A percentile compares a stretch with the other conserved stretches of the same genome.
Evolutionary conservation across 2,113 vertebrate genomes (phyloP).

Genomic region (Anoura caudifer): DNA sequence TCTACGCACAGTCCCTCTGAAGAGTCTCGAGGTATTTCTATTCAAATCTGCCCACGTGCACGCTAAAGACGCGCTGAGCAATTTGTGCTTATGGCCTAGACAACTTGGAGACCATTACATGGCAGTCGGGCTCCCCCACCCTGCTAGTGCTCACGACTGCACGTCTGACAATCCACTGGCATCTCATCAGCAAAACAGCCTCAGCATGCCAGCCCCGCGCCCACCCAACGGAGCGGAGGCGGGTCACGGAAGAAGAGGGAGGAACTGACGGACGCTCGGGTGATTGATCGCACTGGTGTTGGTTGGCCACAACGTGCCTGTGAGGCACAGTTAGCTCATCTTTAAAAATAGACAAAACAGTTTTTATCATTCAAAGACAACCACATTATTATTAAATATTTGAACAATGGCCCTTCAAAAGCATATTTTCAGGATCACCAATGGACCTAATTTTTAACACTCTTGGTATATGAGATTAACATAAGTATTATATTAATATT

Average conservation of each 20-base stretch:
- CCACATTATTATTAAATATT: not conserved
- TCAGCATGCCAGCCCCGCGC: conserved; percentile 39
- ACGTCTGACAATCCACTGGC: conserved; percentile 23
- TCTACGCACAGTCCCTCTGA: not conserved
- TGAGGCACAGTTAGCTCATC: not conserved
- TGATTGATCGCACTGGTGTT: not conserved
- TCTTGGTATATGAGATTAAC: not conserved
- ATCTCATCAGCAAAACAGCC: conserved; percentile 55
- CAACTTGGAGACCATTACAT: conserved; percentile 50
- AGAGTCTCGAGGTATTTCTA: not conserved
- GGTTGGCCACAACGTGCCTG: conserved; percentile 21
- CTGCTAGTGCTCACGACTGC: conserved; percentile 34
- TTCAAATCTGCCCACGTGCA: conserved; percentile 3
- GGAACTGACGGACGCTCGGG: not conserved
- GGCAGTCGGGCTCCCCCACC: conserved; percentile 26
- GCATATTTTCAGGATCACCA: not conserved
- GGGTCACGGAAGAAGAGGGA: not conserved
- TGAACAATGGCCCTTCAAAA: not conserved
- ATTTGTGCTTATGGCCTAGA: conserved; percentile 45
- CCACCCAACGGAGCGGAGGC: not conserved
- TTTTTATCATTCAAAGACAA: conserved; percentile 12
- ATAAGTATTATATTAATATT: not conserved
- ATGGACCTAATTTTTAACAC: not conserved
- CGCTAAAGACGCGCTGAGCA: not conserved
- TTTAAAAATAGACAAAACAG: conserved; percentile 31